These are phyloP conservation scores for Myotis davidii DNA, from an alignment of 2,113 vertebrate species.

Conservation along the genomic window DNA sequence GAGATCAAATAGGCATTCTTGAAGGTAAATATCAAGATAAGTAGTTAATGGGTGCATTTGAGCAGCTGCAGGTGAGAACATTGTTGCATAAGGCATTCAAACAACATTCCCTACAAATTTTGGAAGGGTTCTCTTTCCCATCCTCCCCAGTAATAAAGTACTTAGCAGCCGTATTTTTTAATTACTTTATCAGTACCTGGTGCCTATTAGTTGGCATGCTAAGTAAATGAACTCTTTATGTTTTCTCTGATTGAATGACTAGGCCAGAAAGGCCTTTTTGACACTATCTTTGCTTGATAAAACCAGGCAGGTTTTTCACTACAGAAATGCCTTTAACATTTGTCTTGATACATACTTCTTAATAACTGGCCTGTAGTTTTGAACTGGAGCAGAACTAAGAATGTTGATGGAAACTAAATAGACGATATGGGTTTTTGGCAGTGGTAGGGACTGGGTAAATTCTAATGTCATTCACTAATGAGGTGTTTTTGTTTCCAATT, in stretches of 20 bases:
- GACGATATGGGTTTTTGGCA: not conserved
- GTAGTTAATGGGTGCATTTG: not conserved
- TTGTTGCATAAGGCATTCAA: not conserved
- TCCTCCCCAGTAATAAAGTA: not conserved
- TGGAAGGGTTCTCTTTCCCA: not conserved
- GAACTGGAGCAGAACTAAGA: slow-evolving; percentile 53
- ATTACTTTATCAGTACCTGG: slow-evolving; percentile 17
- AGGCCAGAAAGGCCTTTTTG: not conserved
- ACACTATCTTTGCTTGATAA: slow-evolving; percentile 18
- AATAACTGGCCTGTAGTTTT: not conserved
- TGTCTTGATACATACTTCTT: slow-evolving; percentile 51
- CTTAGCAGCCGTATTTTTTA: not conserved
- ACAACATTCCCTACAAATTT: not conserved
- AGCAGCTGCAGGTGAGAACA: not conserved
- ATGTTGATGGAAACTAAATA: slow-evolving; percentile 24
- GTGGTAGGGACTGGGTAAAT: not conserved
- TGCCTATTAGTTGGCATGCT: not conserved
- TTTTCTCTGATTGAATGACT: not conserved
- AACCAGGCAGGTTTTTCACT: slow-evolving; percentile 12
- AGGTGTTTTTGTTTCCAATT: not conserved
- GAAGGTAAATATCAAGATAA: not conserved
- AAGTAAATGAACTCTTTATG: slow-evolving; percentile 1
- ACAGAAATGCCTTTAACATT: slow-evolving; percentile 33
- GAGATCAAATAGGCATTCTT: not conserved
- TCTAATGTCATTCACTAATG: not conserved